These are phyloP conservation scores for Eueides isabella DNA, from an alignment of 1,140 invertebrate genomes.

Conservation along the genomic window DNA sequence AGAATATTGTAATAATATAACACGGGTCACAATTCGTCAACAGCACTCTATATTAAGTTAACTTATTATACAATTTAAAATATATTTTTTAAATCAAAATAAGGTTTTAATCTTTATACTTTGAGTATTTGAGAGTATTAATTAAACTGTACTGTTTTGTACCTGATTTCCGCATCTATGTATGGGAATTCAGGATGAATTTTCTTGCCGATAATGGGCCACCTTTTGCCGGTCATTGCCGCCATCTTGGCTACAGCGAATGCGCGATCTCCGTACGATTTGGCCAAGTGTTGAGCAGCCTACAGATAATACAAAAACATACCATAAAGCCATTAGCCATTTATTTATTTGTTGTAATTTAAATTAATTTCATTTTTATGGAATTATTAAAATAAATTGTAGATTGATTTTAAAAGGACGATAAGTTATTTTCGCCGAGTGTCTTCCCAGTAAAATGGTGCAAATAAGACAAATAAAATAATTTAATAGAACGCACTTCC, in stretches of 20 bases:
- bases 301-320: conserved; percentile 34
- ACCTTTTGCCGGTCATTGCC: conserved; percentile 96
- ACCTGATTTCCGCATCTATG: conserved; percentile 97
- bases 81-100: too few species aligned
- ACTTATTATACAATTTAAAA: too few species aligned
- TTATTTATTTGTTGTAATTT: too few species aligned
- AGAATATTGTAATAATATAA: too few species aligned
- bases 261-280: conserved; percentile 98
- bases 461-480: too few species aligned
- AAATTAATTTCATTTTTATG: background rate
- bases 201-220: conserved; percentile 97
- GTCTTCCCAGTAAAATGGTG: too few species aligned
- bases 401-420: background rate
- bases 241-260: conserved; percentile 99
- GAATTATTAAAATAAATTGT: background rate
- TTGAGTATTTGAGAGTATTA: too few species aligned
- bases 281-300: conserved; percentile 96
- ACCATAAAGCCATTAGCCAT: too few species aligned
- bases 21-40: too few species aligned
- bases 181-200: conserved; percentile 99
- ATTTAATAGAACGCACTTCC: conserved; percentile 84
- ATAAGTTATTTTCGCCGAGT: too few species aligned
- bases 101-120: too few species aligned
- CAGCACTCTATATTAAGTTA: too few species aligned
- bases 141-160: background rate